These are phyloP conservation scores for Hemicrepidius hirtus DNA, from an alignment of 2,888 invertebrate genomes.

Conservation along the genomic window DNA sequence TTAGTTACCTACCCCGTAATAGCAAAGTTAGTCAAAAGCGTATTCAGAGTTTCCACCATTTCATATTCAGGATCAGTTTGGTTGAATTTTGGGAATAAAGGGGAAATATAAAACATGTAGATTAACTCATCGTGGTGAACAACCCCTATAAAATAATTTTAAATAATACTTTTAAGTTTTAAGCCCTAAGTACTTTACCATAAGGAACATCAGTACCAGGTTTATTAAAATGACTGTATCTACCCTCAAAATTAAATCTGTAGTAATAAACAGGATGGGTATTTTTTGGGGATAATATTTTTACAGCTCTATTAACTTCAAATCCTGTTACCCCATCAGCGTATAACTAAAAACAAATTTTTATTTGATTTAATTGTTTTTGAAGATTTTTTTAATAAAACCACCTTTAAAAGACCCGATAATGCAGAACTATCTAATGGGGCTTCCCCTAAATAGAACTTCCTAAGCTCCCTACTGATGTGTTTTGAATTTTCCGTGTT, in stretches of 20 bases:
- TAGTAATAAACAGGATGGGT: conserved; percentile 77
- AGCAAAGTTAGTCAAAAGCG: conserved; percentile 68
- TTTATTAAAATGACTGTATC: conserved; percentile 75
- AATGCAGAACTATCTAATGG: conserved; percentile 68
- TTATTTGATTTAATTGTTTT: too few relatives aligned
- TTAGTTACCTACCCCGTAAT: conserved; percentile 67
- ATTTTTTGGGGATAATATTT: conserved; percentile 76
- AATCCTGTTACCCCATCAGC: conserved; percentile 78
- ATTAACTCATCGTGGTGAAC: conserved; percentile 73
- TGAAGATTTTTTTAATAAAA: too few relatives aligned
- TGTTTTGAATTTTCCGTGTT: conserved; percentile 73
- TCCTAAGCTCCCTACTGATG: conserved; percentile 74
- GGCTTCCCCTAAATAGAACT: conserved; percentile 72
- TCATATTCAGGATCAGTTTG: conserved; percentile 66
- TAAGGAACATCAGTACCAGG: conserved; percentile 71
- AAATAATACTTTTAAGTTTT: too few relatives aligned
- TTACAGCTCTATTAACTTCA: conserved; percentile 76
- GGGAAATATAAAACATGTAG: conserved; percentile 70
- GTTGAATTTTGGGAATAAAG: conserved; percentile 64
- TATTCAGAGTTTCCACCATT: conserved; percentile 69
- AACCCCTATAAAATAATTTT: conserved; percentile 63
- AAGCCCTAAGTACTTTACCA: conserved; percentile 56
- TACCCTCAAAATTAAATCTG: conserved; percentile 77
- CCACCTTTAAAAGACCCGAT: conserved; percentile 71
- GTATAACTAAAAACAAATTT: conserved; percentile 72